Evolutionary conservation across 1,140 invertebrate genomes (phyloP), one percentile per base, ranked within the genome.

Genomic region (Drosophila watanabei): DNA sequence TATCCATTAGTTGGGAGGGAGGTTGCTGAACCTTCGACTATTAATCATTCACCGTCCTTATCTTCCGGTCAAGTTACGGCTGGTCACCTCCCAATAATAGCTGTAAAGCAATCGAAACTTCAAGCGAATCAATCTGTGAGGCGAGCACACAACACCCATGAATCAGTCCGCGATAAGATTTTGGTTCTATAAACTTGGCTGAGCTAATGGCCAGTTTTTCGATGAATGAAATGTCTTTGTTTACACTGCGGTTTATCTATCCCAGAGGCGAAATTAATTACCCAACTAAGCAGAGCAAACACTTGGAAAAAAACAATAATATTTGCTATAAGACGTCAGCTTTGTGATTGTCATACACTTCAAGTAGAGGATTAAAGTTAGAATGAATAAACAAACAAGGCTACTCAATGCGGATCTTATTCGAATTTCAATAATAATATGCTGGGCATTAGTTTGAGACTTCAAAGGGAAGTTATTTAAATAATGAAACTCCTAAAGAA

Each of bases 41-140:
- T 72, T 58, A 71, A 41, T 71, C 69, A 72, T 32, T 69, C 56
- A 39, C 69, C 43, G 24, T 60, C 20, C 35, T 48, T 49, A 33
- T 59, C 68, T 41, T 49, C 37, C 30, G 45, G 33, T 46, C 20
- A 58, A 13, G 32, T 71, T 20, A 48, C 30, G 45, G 30, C n/a
- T 61, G 68, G 70, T 73, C 68, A 73, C 70, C 56, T 33, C 30
- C 69, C 69, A 60, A 73, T 73, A 73, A 73, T 73, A 73, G 70
- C 49, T 24, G 63, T 51, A 46, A 41, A 11, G 45, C 43, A 41
- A 59, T 41, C 66, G 66, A 16, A 32, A 48, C 39, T 71, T 70
- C 28, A 32, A 14, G 24, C 51, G 39, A 72, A 72, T 70, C 51
- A 48, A 70, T 70, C 65, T 56, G 13, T 20, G 5, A 18, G 3